phyloP scores from a whole-genome alignment of 2,797 vertebrate species.

The Epinephelus awoara region DNA sequence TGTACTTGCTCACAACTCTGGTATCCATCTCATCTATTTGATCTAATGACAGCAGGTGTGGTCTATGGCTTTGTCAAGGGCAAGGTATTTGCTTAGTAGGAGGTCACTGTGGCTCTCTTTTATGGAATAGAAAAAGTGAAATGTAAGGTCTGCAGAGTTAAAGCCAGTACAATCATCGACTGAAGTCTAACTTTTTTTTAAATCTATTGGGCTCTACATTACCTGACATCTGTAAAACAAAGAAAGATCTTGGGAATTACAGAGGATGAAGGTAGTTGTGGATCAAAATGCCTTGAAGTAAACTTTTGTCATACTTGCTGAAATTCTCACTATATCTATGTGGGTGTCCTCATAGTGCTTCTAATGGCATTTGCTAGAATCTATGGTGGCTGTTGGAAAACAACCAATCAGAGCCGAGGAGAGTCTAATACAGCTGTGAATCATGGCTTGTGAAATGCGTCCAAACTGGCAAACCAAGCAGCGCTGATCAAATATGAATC shows the following conservation, averaged over 20 bases:
- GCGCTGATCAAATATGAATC: no score
- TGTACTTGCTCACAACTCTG: neutral
- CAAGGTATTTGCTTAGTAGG: slow-evolving; percentile 8
- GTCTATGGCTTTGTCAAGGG: neutral
- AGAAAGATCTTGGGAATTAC: neutral
- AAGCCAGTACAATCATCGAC: neutral
- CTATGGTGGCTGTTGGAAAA: no score
- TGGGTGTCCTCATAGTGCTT: no score
- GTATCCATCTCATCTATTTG: neutral
- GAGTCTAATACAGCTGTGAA: no score
- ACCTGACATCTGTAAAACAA: neutral
- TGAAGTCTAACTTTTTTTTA: neutral
- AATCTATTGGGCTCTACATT: neutral
- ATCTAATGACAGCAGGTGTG: slow-evolving; percentile 11
- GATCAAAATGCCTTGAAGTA: neutral
- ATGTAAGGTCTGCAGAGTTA: neutral
- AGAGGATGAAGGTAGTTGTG: neutral
- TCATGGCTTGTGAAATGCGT: neutral
- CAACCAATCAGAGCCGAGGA: no score
- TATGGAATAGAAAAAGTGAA: neutral
- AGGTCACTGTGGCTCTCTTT: neutral
- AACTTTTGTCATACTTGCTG: no score
- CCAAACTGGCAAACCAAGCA: neutral
- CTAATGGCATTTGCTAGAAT: no score
- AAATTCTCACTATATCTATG: no score